Base-by-base conservation (phyloP, 2,888 invertebrate genomes). In the Euproctis similis region DNA sequence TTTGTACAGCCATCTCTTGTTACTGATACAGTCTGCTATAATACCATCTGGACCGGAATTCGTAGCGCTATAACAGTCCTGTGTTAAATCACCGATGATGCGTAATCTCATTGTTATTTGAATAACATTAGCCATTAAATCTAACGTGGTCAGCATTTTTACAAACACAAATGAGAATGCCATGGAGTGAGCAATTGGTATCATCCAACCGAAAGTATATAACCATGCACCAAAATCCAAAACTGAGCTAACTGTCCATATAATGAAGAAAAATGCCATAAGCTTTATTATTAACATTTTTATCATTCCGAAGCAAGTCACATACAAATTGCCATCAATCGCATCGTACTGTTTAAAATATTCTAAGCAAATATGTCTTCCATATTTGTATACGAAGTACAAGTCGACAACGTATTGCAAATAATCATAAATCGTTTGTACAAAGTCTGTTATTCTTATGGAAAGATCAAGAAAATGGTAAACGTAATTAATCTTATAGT, bases 131-230 rank as follows among this genome's bases (percentile, higher is more conserved):
- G 63, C 56, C 14, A 67, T 66, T 11, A 78, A 46, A 41, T 77
- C 71, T 11, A 78, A 31, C 3, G 55, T 67, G 1, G 69, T 71
- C 1, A 75, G 34, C 10, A 76, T 71, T 59, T 77, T 80, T 17
- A 75, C 60, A n/a, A 68, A 49, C 10, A 74, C 36, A 46, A 59
- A 76, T 2, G 73, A 12, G 34, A 75, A 76, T 3, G 61, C 30
- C 5, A 62, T 11, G 1, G 59, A 46, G 39, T 61, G 72, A 1
- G 53, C 19, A 0, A 50, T 11, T 1, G 78, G 58, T 5, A 36
- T 34, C 3, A 41, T 12, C 40, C 52, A 54, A 12, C 66, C 73
- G 22, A 52, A 67, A 12, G 42, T 55, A 1, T 62, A 2, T 3
- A 30, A 27, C 78, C 78, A 78, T 1, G 68, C 61, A 9, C 30